These are phyloP conservation scores for Alligator mississippiensis DNA, from an alignment of 2,113 vertebrate genomes.

Conservation along the genomic window DNA sequence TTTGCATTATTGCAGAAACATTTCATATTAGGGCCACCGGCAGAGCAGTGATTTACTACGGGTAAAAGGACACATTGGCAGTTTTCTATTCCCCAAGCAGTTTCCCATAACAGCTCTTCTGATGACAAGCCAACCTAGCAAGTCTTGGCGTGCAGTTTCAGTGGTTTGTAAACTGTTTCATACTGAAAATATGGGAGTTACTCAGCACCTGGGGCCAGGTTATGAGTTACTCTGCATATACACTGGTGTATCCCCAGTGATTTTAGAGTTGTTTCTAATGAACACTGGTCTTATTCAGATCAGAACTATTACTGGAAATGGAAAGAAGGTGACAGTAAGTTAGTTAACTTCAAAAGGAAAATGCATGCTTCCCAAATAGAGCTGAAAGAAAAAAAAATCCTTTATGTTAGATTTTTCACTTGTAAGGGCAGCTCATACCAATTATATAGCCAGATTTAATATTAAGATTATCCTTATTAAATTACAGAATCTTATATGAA, in stretches of 20 bases:
- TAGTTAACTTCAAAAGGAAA: neutral
- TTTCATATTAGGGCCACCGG: slow-evolving; percentile 21
- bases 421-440: neutral
- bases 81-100: slow-evolving; percentile 48
- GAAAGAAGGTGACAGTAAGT: neutral
- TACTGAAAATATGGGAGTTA: slow-evolving; percentile 74
- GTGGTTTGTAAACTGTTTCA: slow-evolving; percentile 74
- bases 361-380: neutral
- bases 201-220: slow-evolving; percentile 48
- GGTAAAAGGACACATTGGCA: slow-evolving; percentile 46
- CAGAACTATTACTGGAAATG: neutral
- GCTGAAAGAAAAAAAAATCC: neutral
- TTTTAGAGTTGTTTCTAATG: neutral
- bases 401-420: neutral
- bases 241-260: slow-evolving; percentile 7
- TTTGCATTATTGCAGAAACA: slow-evolving; percentile 44
- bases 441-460: neutral
- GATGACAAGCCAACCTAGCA: slow-evolving; percentile 65
- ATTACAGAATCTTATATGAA: neutral
- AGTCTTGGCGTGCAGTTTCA: slow-evolving; percentile 78
- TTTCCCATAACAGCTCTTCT: slow-evolving; percentile 74
- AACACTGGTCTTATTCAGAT: neutral
- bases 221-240: slow-evolving; percentile 19
- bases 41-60: slow-evolving; percentile 43
- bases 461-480: neutral